Percentiles rank a stretch among this genome's conserved stretches.
Conservation (phyloP, 2,113 vertebrate species). For the Diphyllodes magnificus region DNA sequence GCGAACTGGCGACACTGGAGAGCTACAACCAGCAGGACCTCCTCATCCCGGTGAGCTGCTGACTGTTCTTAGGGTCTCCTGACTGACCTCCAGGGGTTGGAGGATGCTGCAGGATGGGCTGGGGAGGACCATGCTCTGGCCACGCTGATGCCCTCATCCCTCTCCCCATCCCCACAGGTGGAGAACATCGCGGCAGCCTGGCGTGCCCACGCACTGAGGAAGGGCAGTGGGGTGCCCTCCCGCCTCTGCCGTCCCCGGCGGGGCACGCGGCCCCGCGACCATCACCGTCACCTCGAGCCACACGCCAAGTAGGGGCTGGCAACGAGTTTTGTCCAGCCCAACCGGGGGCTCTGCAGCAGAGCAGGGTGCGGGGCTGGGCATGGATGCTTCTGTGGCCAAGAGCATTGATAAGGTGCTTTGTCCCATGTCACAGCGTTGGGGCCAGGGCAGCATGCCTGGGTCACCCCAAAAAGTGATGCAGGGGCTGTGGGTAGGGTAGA, state of each 20-base stretch:
- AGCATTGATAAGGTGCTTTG: background rate
- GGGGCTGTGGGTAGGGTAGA: background rate
- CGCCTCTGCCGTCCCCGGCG: constrained; percentile 41
- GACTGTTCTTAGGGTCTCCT: background rate
- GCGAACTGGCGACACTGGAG: constrained; percentile 72
- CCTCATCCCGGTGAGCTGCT: constrained; percentile 73
- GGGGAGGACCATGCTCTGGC: accelerated
- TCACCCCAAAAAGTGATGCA: background rate
- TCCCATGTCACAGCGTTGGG: accelerated
- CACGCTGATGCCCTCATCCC: background rate
- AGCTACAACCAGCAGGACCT: constrained; percentile 71
- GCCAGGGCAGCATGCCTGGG: background rate
- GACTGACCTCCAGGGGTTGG: background rate
- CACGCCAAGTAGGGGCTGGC: background rate
- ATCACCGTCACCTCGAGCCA: constrained; percentile 41
- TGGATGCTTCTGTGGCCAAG: accelerated
- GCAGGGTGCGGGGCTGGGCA: background rate
- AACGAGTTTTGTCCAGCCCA: background rate
- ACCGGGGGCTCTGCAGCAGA: accelerated
- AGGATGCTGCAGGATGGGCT: background rate
- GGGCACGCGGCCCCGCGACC: background rate
- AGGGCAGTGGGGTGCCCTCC: constrained; percentile 23
- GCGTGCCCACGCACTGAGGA: constrained; percentile 67
- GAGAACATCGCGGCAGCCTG: constrained; percentile 72
- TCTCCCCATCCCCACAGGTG: constrained; percentile 17